Base-by-base conservation (phyloP, 2,888 invertebrate genomes). In the Spodoptera exigua region DNA sequence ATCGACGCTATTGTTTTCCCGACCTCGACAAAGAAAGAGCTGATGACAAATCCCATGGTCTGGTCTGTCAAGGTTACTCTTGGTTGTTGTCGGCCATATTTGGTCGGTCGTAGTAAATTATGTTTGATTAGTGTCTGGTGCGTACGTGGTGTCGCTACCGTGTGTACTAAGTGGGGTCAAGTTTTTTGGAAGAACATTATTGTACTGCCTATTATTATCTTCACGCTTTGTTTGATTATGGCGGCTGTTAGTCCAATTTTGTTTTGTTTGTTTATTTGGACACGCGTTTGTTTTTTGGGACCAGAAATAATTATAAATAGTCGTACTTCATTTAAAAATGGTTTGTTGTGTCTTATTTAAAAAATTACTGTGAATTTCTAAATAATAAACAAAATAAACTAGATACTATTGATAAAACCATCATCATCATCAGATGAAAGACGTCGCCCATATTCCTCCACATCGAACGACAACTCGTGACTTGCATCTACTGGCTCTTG, bases 21-120 rank as follows among this genome's bases (percentile, higher is more conserved):
- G 89, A 88, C 92, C 92, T 92, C 89, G 87, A 77, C 84, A 82
- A 91, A 89, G 91, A 92, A 92, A 92, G 89, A 89, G 81, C 76
- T 73, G 88, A 85, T 91, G 92, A 91, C 90, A 88, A 88, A 82
- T 80, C 77, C 81, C 81, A 79, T 78, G 79, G 83, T 81, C 80
- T 81, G 76, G 70, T 77, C 80, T 86, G 90, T 87, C 92, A 93
- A 93, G 92, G 93, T 91, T 89, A 92, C 89, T 72, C 68, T 64
- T 69, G 65, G 62, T 62, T 74, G 70, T 76, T 67, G 66, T 61
- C 65, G 27, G 60, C 77, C 65, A 70, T 66, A 54, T 79, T 72
- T 69, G 75, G 79, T 43, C 54, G 51, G 41, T 69, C 64, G 70
- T 79, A 79, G 78, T 79, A 71, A 72, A 70, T 68, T 64, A 70